Evolutionary conservation across 2,113 vertebrate genomes (phyloP), one percentile per base, ranked within the genome.

Genomic region (Lipophrys pholis): DNA sequence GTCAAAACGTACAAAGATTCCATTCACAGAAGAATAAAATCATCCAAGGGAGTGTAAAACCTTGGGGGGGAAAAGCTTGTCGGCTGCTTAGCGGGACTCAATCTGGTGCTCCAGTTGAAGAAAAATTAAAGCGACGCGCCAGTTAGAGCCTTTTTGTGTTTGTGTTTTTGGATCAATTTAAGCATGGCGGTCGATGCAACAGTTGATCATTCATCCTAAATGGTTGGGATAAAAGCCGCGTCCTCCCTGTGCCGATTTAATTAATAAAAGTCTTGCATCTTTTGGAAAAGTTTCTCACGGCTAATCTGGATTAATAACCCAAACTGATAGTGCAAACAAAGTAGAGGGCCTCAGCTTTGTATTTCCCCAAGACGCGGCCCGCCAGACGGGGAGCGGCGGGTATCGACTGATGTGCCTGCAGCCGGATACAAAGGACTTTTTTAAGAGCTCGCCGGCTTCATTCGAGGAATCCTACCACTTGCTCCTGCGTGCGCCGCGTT

Each of bases 381-480:
- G 78, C 71, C 68, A 73, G 63, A 69, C 74, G 58, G 43, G 74
- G 78, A 69, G 60, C 40, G 51, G 56, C 21, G 46, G 16, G 40
- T 78, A 83, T 82, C 59, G 82, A 87, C 78, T 81, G 57, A 12
- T 70, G 53, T 71, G 82, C 45, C 68, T 59, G 49, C 61, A 79
- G 77, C 64, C n/a, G 50, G 76, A 83, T 73, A 76, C 77, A 83
- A 87, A 81, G 53, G 59, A 46, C 38, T 81, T 68, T 84, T 85
- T 75, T 30, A 77, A 77, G 76, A 69, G 80, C 78, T 66, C 49
- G 38, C 49, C 21, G 66, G 75, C 83, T 77, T 67, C 40, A 62
- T 82, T 80, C 78, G 59, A 79, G 78, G 63, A 80, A 81, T 73
- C 67, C 58, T 46, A 42, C 65, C 84, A 76, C 41, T 8, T 66